phyloP scores from a whole-genome alignment of 2,888 invertebrate species.

The Papilio demoleus region DNA sequence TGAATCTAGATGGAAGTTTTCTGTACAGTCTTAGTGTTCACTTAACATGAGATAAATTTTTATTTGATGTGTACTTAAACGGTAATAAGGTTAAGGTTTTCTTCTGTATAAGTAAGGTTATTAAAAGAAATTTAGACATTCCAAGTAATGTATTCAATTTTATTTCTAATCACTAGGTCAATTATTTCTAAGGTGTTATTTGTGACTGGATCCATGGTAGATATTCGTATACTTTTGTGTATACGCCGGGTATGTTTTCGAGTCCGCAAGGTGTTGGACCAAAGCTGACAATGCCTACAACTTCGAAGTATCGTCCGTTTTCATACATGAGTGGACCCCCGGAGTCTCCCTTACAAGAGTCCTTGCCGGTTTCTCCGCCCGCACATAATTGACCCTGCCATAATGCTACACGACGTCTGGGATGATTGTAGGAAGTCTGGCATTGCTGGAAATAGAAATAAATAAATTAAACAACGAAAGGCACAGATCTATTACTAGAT shows the following conservation, averaged over 20 bases:
- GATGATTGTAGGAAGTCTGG: slow-evolving; percentile 50
- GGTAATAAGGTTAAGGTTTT: no score
- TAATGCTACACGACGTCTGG: slow-evolving; percentile 48
- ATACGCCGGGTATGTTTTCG: slow-evolving; percentile 85
- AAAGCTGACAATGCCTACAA: slow-evolving; percentile 84
- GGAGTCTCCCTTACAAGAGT: slow-evolving; percentile 86
- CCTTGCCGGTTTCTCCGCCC: slow-evolving; percentile 81
- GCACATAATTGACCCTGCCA: slow-evolving; percentile 79
- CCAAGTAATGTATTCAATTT: neutral
- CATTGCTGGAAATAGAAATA: slow-evolving; percentile 50
- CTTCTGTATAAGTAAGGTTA: no score
- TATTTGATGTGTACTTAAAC: no score
- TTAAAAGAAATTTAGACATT: no score
- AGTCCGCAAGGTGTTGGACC: slow-evolving; percentile 85
- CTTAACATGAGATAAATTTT: no score
- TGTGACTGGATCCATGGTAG: slow-evolving; percentile 82
- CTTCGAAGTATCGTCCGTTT: slow-evolving; percentile 54
- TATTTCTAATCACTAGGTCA: neutral
- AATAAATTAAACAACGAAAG: neutral
- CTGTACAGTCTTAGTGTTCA: no score
- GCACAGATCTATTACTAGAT: neutral
- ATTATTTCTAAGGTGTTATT: slow-evolving; percentile 50
- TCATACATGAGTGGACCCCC: slow-evolving; percentile 85
- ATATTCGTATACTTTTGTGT: slow-evolving; percentile 84
- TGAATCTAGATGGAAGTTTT: no score